Conservation (phyloP, 1,140 invertebrate species). For the Brachionus asplanchnoidis region DNA sequence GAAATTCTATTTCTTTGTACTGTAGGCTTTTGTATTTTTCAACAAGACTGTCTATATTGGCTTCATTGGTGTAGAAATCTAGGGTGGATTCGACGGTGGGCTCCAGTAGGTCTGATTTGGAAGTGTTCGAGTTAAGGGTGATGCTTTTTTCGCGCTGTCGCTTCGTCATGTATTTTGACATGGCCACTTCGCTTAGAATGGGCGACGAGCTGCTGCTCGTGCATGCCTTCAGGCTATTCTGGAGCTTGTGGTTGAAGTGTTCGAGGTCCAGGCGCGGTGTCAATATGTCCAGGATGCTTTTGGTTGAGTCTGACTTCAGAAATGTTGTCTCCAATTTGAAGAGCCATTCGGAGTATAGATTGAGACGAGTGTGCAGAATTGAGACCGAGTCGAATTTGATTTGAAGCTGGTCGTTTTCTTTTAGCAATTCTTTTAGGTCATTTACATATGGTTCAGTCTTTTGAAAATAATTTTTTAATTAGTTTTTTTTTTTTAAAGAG, state of each 20-base stretch:
- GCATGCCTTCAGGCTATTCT: not conserved
- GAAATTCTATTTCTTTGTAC: not conserved
- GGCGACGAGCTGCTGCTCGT: not conserved
- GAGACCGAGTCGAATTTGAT: not conserved
- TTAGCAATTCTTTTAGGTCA: not conserved
- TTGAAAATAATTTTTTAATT: not conserved
- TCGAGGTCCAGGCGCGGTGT: conserved; percentile 2
- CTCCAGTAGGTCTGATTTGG: not conserved
- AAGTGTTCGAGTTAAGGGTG: not conserved
- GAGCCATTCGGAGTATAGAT: not conserved
- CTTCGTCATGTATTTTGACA: not conserved
- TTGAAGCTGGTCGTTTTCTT: not conserved
- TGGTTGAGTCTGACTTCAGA: not conserved
- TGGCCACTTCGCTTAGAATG: not conserved
- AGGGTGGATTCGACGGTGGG: not conserved
- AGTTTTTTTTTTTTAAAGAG: no score
- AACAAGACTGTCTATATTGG: not conserved
- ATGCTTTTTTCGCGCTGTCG: not conserved
- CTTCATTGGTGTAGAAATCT: not conserved
- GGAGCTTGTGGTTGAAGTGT: not conserved
- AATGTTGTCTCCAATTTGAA: conserved; percentile 6
- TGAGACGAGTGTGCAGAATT: not conserved
- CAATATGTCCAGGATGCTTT: not conserved
- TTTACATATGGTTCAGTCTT: not conserved
- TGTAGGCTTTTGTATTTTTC: not conserved